These are phyloP conservation scores for Drosophila paramelanica DNA, from an alignment of 2,888 invertebrate genomes.

Conservation along the genomic window DNA sequence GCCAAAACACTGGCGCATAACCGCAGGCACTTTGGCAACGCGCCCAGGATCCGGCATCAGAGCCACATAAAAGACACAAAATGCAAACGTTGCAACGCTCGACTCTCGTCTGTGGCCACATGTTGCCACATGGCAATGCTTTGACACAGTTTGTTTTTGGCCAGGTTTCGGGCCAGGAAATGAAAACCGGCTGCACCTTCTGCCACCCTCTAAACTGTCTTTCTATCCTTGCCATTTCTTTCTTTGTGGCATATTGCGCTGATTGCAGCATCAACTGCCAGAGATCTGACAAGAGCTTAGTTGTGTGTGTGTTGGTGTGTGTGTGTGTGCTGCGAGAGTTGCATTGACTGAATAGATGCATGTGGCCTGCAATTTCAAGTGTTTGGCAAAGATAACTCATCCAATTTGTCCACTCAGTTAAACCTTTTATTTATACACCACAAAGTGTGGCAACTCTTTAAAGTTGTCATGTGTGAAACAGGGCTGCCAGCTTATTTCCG, in stretches of 20 bases:
- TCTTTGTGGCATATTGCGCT: slow-evolving; percentile 38
- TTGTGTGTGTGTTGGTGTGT: neutral
- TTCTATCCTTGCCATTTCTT: slow-evolving; percentile 4
- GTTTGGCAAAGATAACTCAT: neutral
- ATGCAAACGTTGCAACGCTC: slow-evolving; percentile 17
- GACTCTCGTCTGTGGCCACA: slow-evolving; percentile 34
- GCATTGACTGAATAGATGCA: slow-evolving; percentile 3
- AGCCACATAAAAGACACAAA: slow-evolving; percentile 22
- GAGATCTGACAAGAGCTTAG: slow-evolving; percentile 13
- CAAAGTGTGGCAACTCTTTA: no score
- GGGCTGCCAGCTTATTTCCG: no score
- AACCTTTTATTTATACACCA: neutral
- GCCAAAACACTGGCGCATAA: slow-evolving; percentile 63
- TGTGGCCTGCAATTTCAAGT: neutral
- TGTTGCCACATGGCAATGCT: slow-evolving; percentile 49
- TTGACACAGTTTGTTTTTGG: slow-evolving; percentile 52
- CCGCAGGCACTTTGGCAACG: slow-evolving; percentile 76
- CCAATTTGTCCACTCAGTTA: neutral
- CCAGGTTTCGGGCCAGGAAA: slow-evolving; percentile 44
- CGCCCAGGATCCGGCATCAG: slow-evolving; percentile 48
- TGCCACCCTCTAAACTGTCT: neutral
- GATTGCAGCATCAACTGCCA: slow-evolving; percentile 28
- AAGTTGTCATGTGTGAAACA: no score
- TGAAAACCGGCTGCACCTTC: slow-evolving; percentile 32
- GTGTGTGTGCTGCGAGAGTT: slow-evolving; percentile 1